These are phyloP conservation scores for Leuctra nigra DNA, from an alignment of 2,888 invertebrate genomes.

Conservation along the genomic window DNA sequence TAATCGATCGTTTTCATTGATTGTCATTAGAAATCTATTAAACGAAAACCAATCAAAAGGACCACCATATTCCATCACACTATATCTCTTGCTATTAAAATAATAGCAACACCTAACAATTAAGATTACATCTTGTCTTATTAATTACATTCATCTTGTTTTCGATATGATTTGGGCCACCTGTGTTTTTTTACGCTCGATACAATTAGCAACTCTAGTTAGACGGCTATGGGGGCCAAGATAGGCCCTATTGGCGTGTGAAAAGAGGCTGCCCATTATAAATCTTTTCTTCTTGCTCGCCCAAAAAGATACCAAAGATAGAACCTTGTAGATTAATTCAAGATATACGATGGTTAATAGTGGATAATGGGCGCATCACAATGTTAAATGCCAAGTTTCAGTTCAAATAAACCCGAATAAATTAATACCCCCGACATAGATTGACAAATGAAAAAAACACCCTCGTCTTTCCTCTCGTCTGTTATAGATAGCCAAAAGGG, in stretches of 20 bases:
- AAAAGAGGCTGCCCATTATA: background rate
- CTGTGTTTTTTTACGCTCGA: background rate
- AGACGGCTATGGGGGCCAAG: too few species aligned
- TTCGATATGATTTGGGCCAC: constrained; percentile 7
- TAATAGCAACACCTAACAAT: constrained; percentile 15
- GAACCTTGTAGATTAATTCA: constrained; percentile 10
- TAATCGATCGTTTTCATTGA: too few species aligned
- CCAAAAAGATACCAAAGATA: constrained; percentile 4
- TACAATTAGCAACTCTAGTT: background rate
- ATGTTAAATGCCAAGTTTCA: constrained; percentile 1
- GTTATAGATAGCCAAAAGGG: background rate
- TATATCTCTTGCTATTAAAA: background rate
- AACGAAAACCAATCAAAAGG: too few species aligned
- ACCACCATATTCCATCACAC: too few species aligned
- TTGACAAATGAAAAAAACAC: background rate
- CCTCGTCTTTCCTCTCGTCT: background rate
- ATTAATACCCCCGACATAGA: constrained; percentile 3
- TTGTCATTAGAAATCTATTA: too few species aligned
- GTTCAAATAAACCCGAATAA: constrained; percentile 16
- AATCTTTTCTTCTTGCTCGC: background rate
- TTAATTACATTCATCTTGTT: constrained; percentile 5
- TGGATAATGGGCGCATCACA: constrained; percentile 14
- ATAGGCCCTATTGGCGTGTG: background rate
- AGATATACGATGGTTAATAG: constrained; percentile 19
- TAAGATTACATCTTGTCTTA: constrained; percentile 12